Conservation (phyloP, 1,140 invertebrate species). For the Achroia grisella region DNA sequence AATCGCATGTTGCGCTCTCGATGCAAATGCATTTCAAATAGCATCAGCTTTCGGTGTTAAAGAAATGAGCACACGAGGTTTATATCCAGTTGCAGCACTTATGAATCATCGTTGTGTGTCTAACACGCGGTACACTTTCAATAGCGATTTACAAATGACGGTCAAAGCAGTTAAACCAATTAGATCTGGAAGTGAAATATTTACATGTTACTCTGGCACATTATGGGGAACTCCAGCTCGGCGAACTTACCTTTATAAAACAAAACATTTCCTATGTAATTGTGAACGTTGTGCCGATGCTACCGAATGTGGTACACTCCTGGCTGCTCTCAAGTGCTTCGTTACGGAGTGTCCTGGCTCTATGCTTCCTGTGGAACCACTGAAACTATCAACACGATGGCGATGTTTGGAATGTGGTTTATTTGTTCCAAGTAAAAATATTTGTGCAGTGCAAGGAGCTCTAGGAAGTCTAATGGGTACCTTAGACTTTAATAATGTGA, state of each 20-base stretch:
- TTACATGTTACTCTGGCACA: conserved; percentile 81
- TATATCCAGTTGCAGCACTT: conserved; percentile 82
- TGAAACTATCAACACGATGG: conserved; percentile 60
- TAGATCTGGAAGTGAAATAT: conserved; percentile 78
- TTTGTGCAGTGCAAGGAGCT: conserved; percentile 57
- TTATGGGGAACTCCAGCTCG: conserved; percentile 82
- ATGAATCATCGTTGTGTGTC: conserved; percentile 85
- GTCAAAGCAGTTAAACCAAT: conserved; percentile 79
- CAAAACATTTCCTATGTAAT: conserved; percentile 84
- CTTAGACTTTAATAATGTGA: conserved; percentile 55
- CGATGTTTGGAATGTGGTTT: conserved; percentile 68
- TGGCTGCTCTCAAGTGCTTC: conserved; percentile 72
- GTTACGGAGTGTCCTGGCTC: conserved; percentile 54
- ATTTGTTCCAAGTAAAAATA: conserved; percentile 49
- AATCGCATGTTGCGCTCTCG: conserved; percentile 76
- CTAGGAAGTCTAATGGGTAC: conserved; percentile 63
- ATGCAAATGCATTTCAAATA: conserved; percentile 85
- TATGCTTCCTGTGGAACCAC: conserved; percentile 62
- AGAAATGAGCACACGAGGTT: conserved; percentile 76
- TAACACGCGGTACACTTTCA: conserved; percentile 82
- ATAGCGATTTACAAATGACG: conserved; percentile 74
- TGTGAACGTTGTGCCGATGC: conserved; percentile 83
- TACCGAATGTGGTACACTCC: conserved; percentile 73
- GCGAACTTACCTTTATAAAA: conserved; percentile 77
- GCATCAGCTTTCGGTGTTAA: conserved; percentile 58